A percentile compares a stretch with the other conserved stretches of the same genome.
These are phyloP conservation scores for Sus cebifrons DNA, from an alignment of 2,797 vertebrate genomes.

Conservation along the genomic window DNA sequence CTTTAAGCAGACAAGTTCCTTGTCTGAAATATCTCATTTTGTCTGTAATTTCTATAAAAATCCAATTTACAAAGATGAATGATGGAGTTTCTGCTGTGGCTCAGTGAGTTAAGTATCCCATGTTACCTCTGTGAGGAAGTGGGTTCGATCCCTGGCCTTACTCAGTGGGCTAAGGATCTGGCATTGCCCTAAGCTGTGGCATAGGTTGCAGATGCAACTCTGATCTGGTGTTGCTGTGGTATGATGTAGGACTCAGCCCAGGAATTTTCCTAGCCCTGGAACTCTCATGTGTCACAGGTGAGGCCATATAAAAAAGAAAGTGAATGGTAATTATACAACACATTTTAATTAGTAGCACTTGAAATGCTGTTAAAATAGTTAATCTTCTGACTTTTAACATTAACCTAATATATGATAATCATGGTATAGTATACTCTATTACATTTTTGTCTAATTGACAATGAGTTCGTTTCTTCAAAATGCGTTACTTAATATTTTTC, in stretches of 20 bases:
- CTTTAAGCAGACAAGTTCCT: background rate
- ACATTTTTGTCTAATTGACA: slow-evolving; percentile 56
- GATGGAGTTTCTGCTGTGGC: too few relatives aligned
- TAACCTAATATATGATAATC: background rate
- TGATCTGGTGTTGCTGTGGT: too few relatives aligned
- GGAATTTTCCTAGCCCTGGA: too few relatives aligned
- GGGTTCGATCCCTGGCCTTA: too few relatives aligned
- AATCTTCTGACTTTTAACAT: background rate
- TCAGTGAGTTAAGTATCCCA: too few relatives aligned
- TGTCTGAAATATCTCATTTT: background rate
- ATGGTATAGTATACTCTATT: background rate
- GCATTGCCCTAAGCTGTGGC: too few relatives aligned
- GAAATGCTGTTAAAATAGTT: background rate
- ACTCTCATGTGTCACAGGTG: too few relatives aligned
- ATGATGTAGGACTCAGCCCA: too few relatives aligned
- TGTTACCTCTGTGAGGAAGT: too few relatives aligned
- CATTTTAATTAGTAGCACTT: background rate
- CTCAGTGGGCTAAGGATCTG: too few relatives aligned
- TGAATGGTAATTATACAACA: background rate
- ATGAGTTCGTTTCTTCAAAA: slow-evolving; percentile 67
- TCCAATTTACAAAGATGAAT: background rate
- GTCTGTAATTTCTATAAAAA: background rate
- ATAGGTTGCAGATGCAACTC: too few relatives aligned
- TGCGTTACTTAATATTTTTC: background rate
- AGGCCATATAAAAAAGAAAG: too few relatives aligned